These are phyloP conservation scores for Taurulus bubalis DNA, from an alignment of 2,113 vertebrate species.

Conservation along the genomic window DNA sequence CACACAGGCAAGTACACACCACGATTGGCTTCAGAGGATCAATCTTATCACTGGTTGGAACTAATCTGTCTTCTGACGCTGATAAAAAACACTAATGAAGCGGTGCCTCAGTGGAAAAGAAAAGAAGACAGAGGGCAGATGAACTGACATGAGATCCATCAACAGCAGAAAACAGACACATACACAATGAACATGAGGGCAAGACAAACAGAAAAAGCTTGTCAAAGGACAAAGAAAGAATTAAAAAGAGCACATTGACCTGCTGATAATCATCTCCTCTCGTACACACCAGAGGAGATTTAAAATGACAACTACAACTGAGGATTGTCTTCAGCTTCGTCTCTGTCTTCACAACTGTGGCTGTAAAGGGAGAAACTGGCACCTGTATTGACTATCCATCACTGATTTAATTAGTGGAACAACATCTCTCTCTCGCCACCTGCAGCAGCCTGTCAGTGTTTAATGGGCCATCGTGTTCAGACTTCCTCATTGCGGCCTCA, in stretches of 20 bases:
- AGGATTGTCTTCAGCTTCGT: conserved; percentile 29
- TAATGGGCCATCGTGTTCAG: conserved; percentile 30
- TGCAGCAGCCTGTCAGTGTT: conserved; percentile 48
- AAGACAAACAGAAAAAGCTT: neutral
- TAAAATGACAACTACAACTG: conserved; percentile 7
- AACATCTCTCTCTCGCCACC: conserved; percentile 41
- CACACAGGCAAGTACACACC: neutral
- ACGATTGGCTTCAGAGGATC: conserved; percentile 4
- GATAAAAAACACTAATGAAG: conserved; percentile 58
- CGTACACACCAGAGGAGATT: conserved; percentile 16
- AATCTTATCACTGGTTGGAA: conserved; percentile 16
- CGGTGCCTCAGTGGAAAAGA: conserved; percentile 23
- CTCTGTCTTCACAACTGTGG: neutral
- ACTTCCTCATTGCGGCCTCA: conserved; percentile 17
- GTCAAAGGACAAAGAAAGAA: neutral
- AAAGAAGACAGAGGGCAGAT: conserved; percentile 32
- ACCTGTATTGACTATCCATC: conserved; percentile 51
- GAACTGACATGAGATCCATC: conserved; percentile 43
- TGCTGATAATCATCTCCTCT: conserved; percentile 15
- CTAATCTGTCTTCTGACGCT: conserved; percentile 52
- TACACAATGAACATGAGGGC: neutral
- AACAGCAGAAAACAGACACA: conserved; percentile 35
- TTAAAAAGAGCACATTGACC: conserved; percentile 16
- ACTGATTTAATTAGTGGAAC: conserved; percentile 48
- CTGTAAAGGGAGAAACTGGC: conserved; percentile 29